These are phyloP conservation scores for Philereme transversata DNA, from an alignment of 2,888 invertebrate species.

Conservation along the genomic window DNA sequence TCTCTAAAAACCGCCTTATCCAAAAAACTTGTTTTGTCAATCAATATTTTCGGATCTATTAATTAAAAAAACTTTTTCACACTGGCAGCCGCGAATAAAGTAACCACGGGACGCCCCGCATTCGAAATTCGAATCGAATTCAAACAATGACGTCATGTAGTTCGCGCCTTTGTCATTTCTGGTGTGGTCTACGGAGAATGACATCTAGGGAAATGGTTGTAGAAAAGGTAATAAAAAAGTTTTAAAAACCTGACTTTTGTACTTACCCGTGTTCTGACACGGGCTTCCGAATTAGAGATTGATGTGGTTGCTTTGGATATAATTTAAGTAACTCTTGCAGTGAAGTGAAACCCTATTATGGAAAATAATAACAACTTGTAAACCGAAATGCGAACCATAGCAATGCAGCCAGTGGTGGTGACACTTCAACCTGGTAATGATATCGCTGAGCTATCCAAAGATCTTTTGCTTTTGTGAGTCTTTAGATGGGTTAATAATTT, in stretches of 20 bases:
- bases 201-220: conserved; percentile 59
- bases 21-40: conserved; percentile 41
- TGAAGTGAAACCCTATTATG: conserved; percentile 39
- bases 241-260: conserved; percentile 56
- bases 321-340: conserved; percentile 52
- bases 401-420: no score
- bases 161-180: conserved; percentile 66
- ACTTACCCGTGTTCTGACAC: conserved; percentile 52
- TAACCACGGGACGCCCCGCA: conserved; percentile 71
- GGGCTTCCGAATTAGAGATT: conserved; percentile 68
- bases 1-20: background rate
- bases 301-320: conserved; percentile 35
- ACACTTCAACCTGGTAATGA: no score
- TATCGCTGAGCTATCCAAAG: no score
- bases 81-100: conserved; percentile 76
- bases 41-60: conserved; percentile 63
- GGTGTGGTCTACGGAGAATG: conserved; percentile 58
- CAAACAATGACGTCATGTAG: conserved; percentile 74
- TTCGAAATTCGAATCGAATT: conserved; percentile 74
- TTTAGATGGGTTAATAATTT: no score
- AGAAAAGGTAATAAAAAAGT: no score
- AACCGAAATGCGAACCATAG: no score
- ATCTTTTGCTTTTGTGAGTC: no score
- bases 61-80: conserved; percentile 67
- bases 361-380: no score